phyloP scores from a whole-genome alignment of 1,140 invertebrate species.

The Habropoda laboriosa region DNA sequence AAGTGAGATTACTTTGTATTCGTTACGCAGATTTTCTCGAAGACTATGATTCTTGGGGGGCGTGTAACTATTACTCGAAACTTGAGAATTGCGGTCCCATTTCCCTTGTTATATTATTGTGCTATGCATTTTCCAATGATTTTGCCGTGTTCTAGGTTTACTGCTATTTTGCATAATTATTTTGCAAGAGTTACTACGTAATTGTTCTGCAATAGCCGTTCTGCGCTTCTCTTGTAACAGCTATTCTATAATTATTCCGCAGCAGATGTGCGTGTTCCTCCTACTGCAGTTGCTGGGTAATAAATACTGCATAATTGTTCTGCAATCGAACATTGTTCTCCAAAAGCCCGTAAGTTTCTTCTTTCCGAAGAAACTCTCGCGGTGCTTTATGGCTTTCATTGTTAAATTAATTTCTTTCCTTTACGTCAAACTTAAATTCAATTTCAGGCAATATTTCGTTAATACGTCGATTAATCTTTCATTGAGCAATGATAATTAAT shows the following conservation, averaged over 20 bases:
- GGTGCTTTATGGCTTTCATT: background rate
- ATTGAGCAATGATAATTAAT: too few relatives aligned
- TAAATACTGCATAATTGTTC: constrained; percentile 1
- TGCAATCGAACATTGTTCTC: background rate
- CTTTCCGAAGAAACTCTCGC: background rate
- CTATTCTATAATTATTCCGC: constrained; percentile 33
- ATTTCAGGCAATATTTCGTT: too few relatives aligned
- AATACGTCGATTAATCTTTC: too few relatives aligned
- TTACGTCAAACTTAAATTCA: background rate
- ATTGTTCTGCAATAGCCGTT: constrained; percentile 12
- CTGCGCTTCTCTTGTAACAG: constrained; percentile 5
- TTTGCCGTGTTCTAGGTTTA: background rate
- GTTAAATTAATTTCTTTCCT: background rate
- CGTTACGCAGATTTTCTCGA: too few relatives aligned
- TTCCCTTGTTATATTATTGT: background rate
- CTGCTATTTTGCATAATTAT: constrained; percentile 23
- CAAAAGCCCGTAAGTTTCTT: background rate
- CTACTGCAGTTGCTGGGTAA: background rate
- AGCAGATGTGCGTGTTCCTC: background rate
- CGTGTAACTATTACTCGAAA: background rate
- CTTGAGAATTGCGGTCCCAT: background rate
- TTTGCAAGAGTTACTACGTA: constrained; percentile 9
- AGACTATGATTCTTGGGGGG: too few relatives aligned
- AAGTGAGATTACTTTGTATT: too few relatives aligned
- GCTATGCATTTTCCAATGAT: background rate